These are phyloP conservation scores for Colletes latitarsis DNA, from an alignment of 1,140 invertebrate genomes.

Conservation along the genomic window DNA sequence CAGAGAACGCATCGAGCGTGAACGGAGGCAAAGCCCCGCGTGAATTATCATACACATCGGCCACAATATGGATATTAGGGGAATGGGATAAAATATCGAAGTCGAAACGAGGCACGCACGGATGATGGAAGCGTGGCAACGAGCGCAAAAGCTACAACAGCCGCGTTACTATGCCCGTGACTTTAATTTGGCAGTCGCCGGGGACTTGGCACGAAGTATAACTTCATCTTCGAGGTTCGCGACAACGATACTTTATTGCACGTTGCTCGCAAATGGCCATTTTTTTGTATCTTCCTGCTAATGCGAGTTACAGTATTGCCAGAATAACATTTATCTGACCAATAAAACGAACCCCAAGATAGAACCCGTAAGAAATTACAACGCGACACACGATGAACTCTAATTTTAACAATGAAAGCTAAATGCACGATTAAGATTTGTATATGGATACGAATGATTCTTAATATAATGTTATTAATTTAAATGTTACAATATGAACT, in stretches of 20 bases:
- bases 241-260: slow-evolving; percentile 14
- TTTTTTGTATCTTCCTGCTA: background rate
- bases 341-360: too few relatives aligned
- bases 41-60: background rate
- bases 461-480: too few relatives aligned
- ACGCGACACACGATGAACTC: too few relatives aligned
- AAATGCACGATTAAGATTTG: too few relatives aligned
- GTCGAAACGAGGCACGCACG: background rate
- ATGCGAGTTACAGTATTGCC: too few relatives aligned
- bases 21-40: background rate
- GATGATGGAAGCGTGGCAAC: background rate
- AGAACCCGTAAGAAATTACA: too few relatives aligned
- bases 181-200: slow-evolving; percentile 25
- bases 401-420: too few relatives aligned
- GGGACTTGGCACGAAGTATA: slow-evolving; percentile 35
- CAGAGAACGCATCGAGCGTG: background rate
- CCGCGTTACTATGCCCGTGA: slow-evolving; percentile 9
- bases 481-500: too few relatives aligned
- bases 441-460: too few relatives aligned
- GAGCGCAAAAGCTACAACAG: slow-evolving; percentile 8
- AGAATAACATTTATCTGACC: too few relatives aligned
- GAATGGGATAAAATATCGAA: background rate
- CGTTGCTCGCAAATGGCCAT: background rate
- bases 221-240: slow-evolving; percentile 33
- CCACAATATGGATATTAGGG: background rate